Conservation (phyloP, 2,797 vertebrate genomes). For the Nasua narica region DNA sequence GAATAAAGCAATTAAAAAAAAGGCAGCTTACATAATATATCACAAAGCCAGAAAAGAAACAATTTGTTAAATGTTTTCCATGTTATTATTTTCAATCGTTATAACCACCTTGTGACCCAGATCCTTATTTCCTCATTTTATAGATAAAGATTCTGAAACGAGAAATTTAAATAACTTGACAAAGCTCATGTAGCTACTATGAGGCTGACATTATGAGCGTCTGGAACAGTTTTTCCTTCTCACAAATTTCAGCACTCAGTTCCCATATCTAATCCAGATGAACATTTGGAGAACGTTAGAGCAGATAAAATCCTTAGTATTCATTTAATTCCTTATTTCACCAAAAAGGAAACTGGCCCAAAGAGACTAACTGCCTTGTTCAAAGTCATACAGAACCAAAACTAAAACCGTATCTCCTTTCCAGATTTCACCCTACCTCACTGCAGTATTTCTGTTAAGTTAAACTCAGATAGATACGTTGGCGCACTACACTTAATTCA, state of each 20-base stretch:
- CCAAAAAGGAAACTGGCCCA: background rate
- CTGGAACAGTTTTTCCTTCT: background rate
- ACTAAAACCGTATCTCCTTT: slow-evolving; percentile 3
- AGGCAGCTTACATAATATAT: background rate
- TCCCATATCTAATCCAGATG: background rate
- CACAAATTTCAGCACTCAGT: background rate
- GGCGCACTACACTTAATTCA: background rate
- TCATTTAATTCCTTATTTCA: slow-evolving; percentile 8
- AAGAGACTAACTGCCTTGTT: background rate
- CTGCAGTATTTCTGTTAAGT: background rate
- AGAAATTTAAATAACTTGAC: background rate
- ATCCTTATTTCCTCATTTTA: background rate
- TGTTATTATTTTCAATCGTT: background rate
- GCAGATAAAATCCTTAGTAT: background rate
- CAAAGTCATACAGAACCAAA: slow-evolving; percentile 7
- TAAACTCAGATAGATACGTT: background rate
- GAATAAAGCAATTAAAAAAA: background rate
- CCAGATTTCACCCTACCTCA: slow-evolving; percentile 10
- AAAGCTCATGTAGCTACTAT: background rate
- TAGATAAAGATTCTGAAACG: background rate
- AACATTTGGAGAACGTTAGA: background rate
- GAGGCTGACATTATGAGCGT: background rate
- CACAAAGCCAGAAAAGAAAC: background rate
- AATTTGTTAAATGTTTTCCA: background rate
- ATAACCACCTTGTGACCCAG: background rate